phyloP scores from a whole-genome alignment of 2,797 vertebrate genomes.

The Coccyzus lansbergi region DNA sequence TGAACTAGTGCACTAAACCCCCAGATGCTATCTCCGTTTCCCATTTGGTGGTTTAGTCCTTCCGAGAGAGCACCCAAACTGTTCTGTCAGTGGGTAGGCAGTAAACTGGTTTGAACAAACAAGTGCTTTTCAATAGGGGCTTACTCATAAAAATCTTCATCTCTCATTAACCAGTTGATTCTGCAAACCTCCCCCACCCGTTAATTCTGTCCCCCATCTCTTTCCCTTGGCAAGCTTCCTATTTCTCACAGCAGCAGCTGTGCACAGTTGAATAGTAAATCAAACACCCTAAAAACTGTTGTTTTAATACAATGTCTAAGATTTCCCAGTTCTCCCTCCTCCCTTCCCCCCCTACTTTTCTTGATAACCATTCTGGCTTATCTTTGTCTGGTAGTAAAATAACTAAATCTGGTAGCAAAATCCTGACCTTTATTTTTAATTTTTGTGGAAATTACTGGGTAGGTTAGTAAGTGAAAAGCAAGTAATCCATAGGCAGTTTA shows the following conservation, averaged over 20 bases:
- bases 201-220: conserved; percentile 56
- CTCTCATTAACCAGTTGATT: conserved; percentile 73
- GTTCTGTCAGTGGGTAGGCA: neutral
- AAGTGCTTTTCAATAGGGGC: conserved; percentile 40
- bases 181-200: conserved; percentile 57
- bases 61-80: neutral
- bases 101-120: conserved; percentile 38
- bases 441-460: conserved; percentile 21
- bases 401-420: conserved; percentile 71
- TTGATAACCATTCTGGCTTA: conserved; percentile 65
- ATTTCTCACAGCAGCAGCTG: conserved; percentile 82
- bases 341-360: conserved; percentile 56
- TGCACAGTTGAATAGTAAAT: conserved; percentile 85
- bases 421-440: conserved; percentile 51
- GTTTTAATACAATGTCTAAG: conserved; percentile 86
- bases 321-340: conserved; percentile 77
- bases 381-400: conserved; percentile 60
- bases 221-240: conserved; percentile 78
- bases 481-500: conserved; percentile 65
- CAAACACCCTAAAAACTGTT: conserved; percentile 85
- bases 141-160: conserved; percentile 55
- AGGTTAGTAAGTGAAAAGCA: conserved; percentile 58
- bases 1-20: neutral
- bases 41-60: neutral
- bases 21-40: neutral